Conservation (phyloP, 2,113 vertebrate species). For the Pterocles burchelli region DNA sequence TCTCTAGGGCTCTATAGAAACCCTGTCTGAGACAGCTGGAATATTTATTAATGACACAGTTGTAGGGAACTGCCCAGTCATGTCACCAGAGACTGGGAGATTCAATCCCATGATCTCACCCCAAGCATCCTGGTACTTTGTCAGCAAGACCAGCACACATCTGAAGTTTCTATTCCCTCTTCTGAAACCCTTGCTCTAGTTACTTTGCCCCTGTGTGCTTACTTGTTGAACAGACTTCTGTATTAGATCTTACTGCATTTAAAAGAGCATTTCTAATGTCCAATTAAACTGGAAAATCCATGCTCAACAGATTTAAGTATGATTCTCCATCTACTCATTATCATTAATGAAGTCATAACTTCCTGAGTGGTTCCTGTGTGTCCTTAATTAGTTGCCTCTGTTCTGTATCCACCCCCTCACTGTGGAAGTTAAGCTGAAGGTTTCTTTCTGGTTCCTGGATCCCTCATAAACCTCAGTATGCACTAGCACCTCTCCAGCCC, state of each 20-base stretch:
- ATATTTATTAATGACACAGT: not conserved
- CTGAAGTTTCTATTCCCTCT: not conserved
- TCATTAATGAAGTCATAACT: not conserved
- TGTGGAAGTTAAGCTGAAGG: slow-evolving; percentile 18
- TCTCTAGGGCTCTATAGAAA: not conserved
- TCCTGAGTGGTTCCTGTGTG: not conserved
- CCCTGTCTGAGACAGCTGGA: not conserved
- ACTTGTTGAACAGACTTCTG: not conserved
- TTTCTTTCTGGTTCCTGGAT: not conserved
- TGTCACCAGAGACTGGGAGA: not conserved
- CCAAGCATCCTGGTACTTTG: not conserved
- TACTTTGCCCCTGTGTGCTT: not conserved
- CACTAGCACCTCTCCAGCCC: not conserved
- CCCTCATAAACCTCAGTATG: not conserved
- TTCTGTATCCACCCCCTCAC: not conserved
- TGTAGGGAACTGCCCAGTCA: not conserved
- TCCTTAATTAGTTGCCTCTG: not conserved
- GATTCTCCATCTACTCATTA: slow-evolving; percentile 11
- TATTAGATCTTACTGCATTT: not conserved
- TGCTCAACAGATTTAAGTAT: not conserved
- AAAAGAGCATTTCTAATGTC: not conserved
- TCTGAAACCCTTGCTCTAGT: not conserved
- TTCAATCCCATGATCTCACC: not conserved
- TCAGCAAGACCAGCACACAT: not conserved
- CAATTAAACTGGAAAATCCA: slow-evolving; percentile 32